Evolutionary conservation across 2,888 invertebrate genomes (phyloP).

Genomic region (Isotomurus palustris): DNA sequence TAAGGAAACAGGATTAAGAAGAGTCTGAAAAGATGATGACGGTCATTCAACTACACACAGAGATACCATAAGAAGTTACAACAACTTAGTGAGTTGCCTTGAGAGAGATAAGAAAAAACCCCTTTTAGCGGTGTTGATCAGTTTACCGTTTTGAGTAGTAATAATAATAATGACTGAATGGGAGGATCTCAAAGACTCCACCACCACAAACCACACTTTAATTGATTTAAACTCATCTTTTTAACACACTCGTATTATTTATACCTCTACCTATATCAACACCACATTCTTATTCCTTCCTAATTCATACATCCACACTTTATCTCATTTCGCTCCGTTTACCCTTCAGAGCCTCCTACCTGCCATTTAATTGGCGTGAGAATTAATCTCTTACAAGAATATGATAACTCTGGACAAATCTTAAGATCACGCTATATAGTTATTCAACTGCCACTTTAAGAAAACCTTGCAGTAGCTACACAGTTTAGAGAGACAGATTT

Average conservation of each 20-base stretch:
- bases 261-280: too few species aligned
- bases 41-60: conserved; percentile 43
- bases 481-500: too few species aligned
- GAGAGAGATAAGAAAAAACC: conserved; percentile 18
- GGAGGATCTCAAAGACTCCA: background rate
- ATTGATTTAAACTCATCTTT: conserved; percentile 13
- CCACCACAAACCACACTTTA: conserved; percentile 15
- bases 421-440: too few species aligned
- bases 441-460: too few species aligned
- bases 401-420: too few species aligned
- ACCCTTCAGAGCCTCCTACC: too few species aligned
- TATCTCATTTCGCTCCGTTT: too few species aligned
- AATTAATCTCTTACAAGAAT: too few species aligned
- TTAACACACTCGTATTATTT: background rate
- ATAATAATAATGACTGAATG: background rate
- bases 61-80: conserved; percentile 10
- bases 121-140: conserved; percentile 25
- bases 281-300: too few species aligned
- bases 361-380: too few species aligned
- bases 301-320: too few species aligned
- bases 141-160: conserved; percentile 37
- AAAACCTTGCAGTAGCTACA: too few species aligned
- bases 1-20: conserved; percentile 41
- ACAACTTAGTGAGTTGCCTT: conserved; percentile 17
- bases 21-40: conserved; percentile 30